Evolutionary conservation across 1,140 invertebrate species (phyloP).

Genomic region (Achroia grisella): DNA sequence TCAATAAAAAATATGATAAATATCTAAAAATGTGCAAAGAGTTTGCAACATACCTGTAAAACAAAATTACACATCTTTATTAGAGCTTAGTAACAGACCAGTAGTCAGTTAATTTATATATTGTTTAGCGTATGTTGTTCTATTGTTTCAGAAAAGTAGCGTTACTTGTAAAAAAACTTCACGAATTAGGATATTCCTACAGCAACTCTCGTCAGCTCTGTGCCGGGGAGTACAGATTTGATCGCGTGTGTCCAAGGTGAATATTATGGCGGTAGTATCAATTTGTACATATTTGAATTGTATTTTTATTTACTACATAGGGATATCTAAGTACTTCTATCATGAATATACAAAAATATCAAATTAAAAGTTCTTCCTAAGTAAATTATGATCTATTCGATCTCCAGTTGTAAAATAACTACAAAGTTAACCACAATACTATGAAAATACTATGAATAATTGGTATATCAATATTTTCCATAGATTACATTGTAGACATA

Average conservation of each 20-base stretch:
- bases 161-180: constrained; percentile 48
- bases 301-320: too few species aligned
- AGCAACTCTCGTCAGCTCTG: constrained; percentile 64
- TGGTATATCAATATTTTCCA: background rate
- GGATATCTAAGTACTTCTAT: too few species aligned
- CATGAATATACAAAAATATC: too few species aligned
- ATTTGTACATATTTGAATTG: too few species aligned
- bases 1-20: too few species aligned
- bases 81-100: too few species aligned
- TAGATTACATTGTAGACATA: background rate
- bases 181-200: constrained; percentile 62
- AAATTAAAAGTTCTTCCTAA: too few species aligned
- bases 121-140: background rate
- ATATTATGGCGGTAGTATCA: background rate
- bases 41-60: too few species aligned
- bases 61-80: too few species aligned
- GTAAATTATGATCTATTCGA: background rate
- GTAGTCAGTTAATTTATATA: too few species aligned
- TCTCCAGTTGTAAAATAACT: background rate
- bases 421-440: background rate
- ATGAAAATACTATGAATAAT: background rate
- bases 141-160: constrained; percentile 59
- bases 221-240: constrained; percentile 76
- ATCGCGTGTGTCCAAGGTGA: constrained; percentile 80
- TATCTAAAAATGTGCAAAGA: too few species aligned